A percentile compares a stretch with the other conserved stretches of the same genome.
These are phyloP conservation scores for Calephelis nemesis DNA, from an alignment of 1,140 invertebrate genomes.

Conservation along the genomic window DNA sequence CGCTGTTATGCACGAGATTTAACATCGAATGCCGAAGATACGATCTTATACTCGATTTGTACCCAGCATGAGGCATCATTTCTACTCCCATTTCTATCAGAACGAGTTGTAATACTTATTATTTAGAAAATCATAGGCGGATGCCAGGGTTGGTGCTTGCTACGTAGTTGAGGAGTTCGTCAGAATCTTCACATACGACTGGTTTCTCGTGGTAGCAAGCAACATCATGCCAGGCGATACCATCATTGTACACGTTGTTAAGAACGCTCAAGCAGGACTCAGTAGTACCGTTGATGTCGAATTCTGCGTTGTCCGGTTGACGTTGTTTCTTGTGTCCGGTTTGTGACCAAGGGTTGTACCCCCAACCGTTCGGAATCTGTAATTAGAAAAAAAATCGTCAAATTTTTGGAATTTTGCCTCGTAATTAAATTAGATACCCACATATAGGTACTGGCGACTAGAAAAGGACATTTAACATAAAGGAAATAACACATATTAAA, in stretches of 20 bases:
- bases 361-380: conserved; percentile 82
- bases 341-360: conserved; percentile 92
- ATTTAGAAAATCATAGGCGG: conserved; percentile 80
- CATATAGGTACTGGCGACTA: too few species aligned
- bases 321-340: conserved; percentile 92
- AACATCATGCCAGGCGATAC: conserved; percentile 95
- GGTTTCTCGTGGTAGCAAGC: conserved; percentile 96
- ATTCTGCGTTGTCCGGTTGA: conserved; percentile 95
- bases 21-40: neutral
- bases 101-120: neutral
- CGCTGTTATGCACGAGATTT: too few species aligned
- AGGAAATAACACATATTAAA: too few species aligned
- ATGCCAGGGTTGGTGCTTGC: conserved; percentile 89
- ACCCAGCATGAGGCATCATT: neutral
- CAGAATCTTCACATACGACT: conserved; percentile 92
- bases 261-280: conserved; percentile 92
- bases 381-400: conserved; percentile 17
- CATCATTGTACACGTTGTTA: conserved; percentile 95
- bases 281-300: conserved; percentile 92
- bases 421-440: too few species aligned
- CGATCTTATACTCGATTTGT: neutral
- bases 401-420: too few species aligned
- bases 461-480: too few species aligned
- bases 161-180: conserved; percentile 91
- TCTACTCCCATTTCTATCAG: too few species aligned